A percentile compares a stretch with the other conserved stretches of the same genome.
These are phyloP conservation scores for Brachyistius frenatus DNA, from an alignment of 2,113 vertebrate genomes.

Conservation along the genomic window DNA sequence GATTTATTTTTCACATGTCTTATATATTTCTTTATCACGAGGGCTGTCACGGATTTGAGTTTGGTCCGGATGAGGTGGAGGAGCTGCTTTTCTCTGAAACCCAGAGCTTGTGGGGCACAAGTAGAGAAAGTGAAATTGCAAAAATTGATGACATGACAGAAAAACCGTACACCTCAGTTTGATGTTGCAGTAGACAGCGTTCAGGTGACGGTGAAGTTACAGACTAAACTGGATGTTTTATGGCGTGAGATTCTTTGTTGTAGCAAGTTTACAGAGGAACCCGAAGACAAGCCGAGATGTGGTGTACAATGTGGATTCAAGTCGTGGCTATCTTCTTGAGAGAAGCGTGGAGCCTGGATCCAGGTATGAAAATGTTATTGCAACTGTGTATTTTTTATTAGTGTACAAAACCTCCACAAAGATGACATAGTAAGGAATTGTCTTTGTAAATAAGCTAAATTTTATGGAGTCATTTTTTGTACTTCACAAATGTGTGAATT, in stretches of 20 bases:
- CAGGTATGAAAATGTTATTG: slow-evolving; percentile 66
- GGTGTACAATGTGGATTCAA: slow-evolving; percentile 41
- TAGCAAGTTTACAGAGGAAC: slow-evolving; percentile 15
- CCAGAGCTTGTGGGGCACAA: neutral
- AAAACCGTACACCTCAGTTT: neutral
- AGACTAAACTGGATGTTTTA: neutral
- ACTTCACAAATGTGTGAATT: neutral
- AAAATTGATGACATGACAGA: neutral
- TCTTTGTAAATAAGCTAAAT: neutral
- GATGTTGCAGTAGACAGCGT: neutral
- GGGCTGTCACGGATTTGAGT: neutral
- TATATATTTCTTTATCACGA: slow-evolving; percentile 3
- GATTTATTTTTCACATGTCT: slow-evolving; percentile 45
- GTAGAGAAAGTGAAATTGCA: neutral
- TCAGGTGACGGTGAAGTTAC: neutral
- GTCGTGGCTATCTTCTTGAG: slow-evolving; percentile 10
- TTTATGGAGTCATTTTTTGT: neutral
- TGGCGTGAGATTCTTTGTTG: neutral
- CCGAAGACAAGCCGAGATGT: slow-evolving; percentile 30
- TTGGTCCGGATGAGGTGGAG: slow-evolving; percentile 15
- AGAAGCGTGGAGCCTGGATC: slow-evolving; percentile 25
- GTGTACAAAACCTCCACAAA: neutral
- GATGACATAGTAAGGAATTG: neutral
- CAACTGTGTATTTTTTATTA: no score
- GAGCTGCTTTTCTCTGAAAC: neutral